Percentiles rank a stretch among this genome's conserved stretches.
phyloP scores from a whole-genome alignment of 1,140 invertebrate genomes.

The Glossosoma conforme region DNA sequence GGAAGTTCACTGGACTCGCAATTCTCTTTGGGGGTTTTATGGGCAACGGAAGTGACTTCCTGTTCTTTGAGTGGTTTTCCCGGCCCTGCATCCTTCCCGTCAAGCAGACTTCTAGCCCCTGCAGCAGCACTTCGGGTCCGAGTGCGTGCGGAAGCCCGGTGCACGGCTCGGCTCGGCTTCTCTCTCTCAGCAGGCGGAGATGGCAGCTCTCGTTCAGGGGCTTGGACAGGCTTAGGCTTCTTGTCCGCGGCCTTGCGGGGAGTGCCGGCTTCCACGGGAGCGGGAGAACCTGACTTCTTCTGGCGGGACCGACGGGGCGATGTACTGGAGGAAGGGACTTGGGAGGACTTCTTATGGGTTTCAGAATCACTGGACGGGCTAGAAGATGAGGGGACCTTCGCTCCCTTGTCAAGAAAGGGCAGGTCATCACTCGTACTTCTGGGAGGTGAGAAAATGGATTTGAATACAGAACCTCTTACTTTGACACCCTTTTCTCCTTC shows the following conservation, averaged over 20 bases:
- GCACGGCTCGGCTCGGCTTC: slow-evolving; percentile 59
- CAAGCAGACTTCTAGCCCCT: slow-evolving; percentile 57
- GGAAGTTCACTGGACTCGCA: slow-evolving; percentile 54
- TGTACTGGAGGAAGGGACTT: slow-evolving; percentile 39
- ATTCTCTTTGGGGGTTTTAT: slow-evolving; percentile 51
- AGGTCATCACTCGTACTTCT: slow-evolving; percentile 50
- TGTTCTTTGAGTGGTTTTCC: slow-evolving; percentile 56
- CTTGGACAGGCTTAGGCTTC: slow-evolving; percentile 83
- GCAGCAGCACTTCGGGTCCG: slow-evolving; percentile 59
- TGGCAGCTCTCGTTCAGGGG: slow-evolving; percentile 68
- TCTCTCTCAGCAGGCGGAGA: slow-evolving; percentile 68
- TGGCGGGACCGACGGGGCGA: slow-evolving; percentile 40
- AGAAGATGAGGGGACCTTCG: slow-evolving; percentile 49
- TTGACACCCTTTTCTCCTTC: slow-evolving; percentile 43
- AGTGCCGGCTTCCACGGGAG: slow-evolving; percentile 30
- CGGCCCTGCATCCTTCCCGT: slow-evolving; percentile 53
- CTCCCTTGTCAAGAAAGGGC: slow-evolving; percentile 59
- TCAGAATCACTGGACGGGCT: slow-evolving; percentile 50
- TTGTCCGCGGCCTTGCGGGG: slow-evolving; percentile 68
- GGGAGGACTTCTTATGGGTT: slow-evolving; percentile 42
- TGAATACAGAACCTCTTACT: slow-evolving; percentile 38
- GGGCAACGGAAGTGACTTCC: slow-evolving; percentile 13
- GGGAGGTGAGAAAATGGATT: slow-evolving; percentile 45
- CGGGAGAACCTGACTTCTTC: slow-evolving; percentile 40
- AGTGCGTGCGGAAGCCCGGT: slow-evolving; percentile 51